Conservation (phyloP, 2,888 invertebrate genomes). For the Epinotia demarniana region DNA sequence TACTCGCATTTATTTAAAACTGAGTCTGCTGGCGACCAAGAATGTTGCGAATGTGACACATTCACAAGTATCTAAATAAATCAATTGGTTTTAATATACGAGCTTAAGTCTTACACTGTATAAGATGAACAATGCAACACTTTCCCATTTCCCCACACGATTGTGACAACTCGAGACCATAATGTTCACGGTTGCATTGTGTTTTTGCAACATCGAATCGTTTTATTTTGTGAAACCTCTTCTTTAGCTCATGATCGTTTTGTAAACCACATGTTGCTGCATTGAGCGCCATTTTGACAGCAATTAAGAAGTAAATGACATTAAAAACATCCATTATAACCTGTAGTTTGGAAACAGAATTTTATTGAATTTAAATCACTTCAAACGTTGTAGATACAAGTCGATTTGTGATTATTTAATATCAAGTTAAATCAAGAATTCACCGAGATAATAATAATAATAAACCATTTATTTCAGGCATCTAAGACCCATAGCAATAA, state of each 20-base stretch:
- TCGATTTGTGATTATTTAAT: too few species aligned
- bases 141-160: slow-evolving; percentile 39
- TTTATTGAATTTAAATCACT: neutral
- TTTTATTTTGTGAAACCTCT: slow-evolving; percentile 40
- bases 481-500: too few species aligned
- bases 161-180: slow-evolving; percentile 27
- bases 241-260: slow-evolving; percentile 30
- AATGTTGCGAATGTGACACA: too few species aligned
- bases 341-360: neutral
- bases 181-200: slow-evolving; percentile 35
- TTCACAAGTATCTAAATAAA: too few species aligned
- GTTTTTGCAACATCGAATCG: slow-evolving; percentile 41
- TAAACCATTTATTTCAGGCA: too few species aligned
- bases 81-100: too few species aligned
- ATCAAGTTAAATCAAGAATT: too few species aligned
- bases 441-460: too few species aligned
- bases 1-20: too few species aligned
- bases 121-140: slow-evolving; percentile 18
- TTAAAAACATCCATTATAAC: neutral
- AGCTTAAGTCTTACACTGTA: neutral
- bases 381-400: too few species aligned
- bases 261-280: slow-evolving; percentile 32
- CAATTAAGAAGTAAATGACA: neutral
- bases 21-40: too few species aligned
- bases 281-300: slow-evolving; percentile 15